phyloP scores from a whole-genome alignment of 2,888 invertebrate species.

The Lagria hirta region DNA sequence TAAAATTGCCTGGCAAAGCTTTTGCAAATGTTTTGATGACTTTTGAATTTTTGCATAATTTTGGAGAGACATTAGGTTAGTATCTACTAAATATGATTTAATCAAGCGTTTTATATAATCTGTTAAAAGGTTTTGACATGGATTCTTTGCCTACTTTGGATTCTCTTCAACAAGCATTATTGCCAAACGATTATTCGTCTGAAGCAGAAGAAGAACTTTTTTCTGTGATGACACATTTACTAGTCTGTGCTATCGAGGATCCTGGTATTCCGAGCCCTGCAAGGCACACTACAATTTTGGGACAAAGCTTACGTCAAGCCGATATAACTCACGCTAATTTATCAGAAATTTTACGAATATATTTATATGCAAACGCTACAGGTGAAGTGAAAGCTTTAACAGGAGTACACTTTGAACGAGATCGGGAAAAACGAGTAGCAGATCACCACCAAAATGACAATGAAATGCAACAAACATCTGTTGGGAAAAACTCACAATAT shows the following conservation, averaged over 20 bases:
- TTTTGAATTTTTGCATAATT: constrained; percentile 96
- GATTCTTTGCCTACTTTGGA: constrained; percentile 84
- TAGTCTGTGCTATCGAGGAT: constrained; percentile 92
- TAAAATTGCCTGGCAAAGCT: constrained; percentile 76
- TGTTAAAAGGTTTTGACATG: constrained; percentile 88
- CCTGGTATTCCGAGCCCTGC: constrained; percentile 89
- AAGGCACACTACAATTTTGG: constrained; percentile 84
- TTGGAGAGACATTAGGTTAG: constrained; percentile 92
- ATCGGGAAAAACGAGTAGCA: constrained; percentile 76
- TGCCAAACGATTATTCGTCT: constrained; percentile 69
- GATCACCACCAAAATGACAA: constrained; percentile 80
- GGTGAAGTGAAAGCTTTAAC: constrained; percentile 81
- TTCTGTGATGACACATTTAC: constrained; percentile 83
- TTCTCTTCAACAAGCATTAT: constrained; percentile 80
- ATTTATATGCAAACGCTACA: constrained; percentile 86
- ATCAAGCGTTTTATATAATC: no score
- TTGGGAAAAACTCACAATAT: constrained; percentile 76
- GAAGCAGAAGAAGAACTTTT: constrained; percentile 84
- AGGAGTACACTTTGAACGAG: constrained; percentile 79
- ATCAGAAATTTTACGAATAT: constrained; percentile 89
- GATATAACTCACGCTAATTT: constrained; percentile 90
- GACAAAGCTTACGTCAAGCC: constrained; percentile 85
- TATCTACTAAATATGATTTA: no score
- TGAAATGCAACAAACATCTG: constrained; percentile 65
- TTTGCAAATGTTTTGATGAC: constrained; percentile 92